These are phyloP conservation scores for Philhelius pedissequus DNA, from an alignment of 2,888 invertebrate genomes.

Conservation along the genomic window DNA sequence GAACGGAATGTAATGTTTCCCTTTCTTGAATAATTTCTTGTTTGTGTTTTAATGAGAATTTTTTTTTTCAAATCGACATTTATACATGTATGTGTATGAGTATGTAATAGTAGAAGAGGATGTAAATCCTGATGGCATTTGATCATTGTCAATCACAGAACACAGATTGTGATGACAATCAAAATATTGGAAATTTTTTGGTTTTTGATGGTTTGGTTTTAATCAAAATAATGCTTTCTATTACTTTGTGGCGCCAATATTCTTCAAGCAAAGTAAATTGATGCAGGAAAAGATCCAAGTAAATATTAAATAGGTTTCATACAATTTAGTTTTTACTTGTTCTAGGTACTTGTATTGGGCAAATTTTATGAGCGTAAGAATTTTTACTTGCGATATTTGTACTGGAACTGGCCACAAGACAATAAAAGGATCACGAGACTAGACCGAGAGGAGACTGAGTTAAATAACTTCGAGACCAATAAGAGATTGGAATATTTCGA, in stretches of 20 bases:
- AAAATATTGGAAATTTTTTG: conserved; percentile 1
- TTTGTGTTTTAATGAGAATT: background rate
- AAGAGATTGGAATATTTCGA: too few species aligned
- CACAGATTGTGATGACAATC: conserved; percentile 11
- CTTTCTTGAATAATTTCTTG: background rate
- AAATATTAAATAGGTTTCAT: too few species aligned
- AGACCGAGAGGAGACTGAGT: too few species aligned
- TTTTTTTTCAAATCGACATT: background rate
- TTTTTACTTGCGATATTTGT: too few species aligned
- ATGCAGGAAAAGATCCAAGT: background rate
- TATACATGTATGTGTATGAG: too few species aligned
- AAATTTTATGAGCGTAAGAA: too few species aligned
- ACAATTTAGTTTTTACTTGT: too few species aligned
- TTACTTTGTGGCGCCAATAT: background rate
- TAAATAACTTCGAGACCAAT: too few species aligned
- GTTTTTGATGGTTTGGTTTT: background rate
- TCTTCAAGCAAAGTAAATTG: background rate
- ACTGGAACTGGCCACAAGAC: too few species aligned
- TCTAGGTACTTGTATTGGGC: too few species aligned
- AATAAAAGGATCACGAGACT: too few species aligned
- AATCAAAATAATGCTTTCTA: background rate
- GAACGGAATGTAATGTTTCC: conserved; percentile 20
- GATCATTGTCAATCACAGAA: conserved; percentile 33
- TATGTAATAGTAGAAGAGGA: background rate
- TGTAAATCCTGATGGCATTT: conserved; percentile 18